Evolutionary conservation across 2,797 vertebrate genomes (phyloP), one percentile per base, ranked within the genome.

Genomic region (Brotula barbata): DNA sequence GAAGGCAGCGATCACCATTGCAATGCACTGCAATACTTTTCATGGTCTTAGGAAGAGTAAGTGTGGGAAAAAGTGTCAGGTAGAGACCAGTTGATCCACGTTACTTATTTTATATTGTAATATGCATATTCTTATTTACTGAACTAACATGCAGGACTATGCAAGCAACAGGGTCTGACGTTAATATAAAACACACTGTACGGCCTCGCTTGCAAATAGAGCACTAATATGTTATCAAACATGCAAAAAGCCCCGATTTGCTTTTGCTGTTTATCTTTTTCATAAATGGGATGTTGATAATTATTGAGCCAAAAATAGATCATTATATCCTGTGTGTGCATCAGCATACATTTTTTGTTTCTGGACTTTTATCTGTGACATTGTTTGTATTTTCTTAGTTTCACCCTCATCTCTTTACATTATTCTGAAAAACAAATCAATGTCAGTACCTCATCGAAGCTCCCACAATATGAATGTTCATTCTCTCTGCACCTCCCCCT

Each of bases 151-250:
- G 25, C 25, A 28, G 25, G 4, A 28, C 25, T 8, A 28, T 28
- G 25, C 25, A 93, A 92, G 25, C 25, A 93, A 92, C 91, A 92
- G 90, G 87, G 87, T 89, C 58, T 62, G 58, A 58, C 54, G 71
- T 83, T 67, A 66, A 77, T 74, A 65, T 20, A 78, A 37, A 75
- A 78, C 46, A 55, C 8, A 21, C 34, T 67, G 12, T 20, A 41
- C 17, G 11, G 13, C 25, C 53, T 48, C 17, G 11, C 10, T 28
- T 33, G 50, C 25, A 28, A 4, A 28, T 8, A 28, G 4, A 28
- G n/a, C n/a, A n/a, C n/a, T 41, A 3, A 43, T 20, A 36, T 53
- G 0, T 19, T 1, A 17, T 50, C 6, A 22, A 15, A 12, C n/a
- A 7, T 44, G 10, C 6, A 1, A 20, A 5, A 48, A 25, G 15